These are phyloP conservation scores for Leptocoma aspasia DNA, from an alignment of 2,113 vertebrate genomes.

Conservation along the genomic window DNA sequence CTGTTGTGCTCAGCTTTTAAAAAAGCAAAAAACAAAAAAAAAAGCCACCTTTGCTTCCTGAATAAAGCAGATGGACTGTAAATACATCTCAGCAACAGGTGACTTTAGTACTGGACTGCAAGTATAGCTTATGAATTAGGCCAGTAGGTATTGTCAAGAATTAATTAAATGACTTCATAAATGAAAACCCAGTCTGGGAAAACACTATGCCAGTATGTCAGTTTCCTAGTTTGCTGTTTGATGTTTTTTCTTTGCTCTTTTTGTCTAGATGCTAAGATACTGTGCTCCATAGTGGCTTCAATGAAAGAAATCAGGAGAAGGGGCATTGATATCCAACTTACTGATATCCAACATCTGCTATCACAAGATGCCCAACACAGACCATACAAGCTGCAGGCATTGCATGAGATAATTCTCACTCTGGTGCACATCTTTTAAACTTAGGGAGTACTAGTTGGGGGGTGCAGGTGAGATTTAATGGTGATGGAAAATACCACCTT, in stretches of 20 bases:
- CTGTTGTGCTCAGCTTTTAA: background rate
- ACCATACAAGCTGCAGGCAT: background rate
- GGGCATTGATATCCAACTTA: background rate
- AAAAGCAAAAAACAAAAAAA: background rate
- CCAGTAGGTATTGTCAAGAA: background rate
- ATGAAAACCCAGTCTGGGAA: background rate
- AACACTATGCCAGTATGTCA: background rate
- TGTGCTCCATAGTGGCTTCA: background rate
- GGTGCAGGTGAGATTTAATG: background rate
- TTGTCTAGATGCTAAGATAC: background rate
- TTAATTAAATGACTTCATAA: background rate
- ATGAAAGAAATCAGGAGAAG: background rate
- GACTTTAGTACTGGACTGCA: background rate
- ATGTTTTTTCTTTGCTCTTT: background rate
- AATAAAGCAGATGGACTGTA: background rate
- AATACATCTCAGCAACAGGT: background rate
- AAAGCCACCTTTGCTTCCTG: background rate
- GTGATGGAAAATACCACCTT: background rate
- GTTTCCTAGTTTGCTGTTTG: background rate
- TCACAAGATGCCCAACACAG: background rate
- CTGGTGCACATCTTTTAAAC: background rate
- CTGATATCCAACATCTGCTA: background rate
- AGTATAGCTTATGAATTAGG: background rate
- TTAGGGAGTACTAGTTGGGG: background rate
- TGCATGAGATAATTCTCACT: background rate